Base-by-base conservation (phyloP, 2,797 vertebrate genomes). In the Threskiornis aethiopicus region DNA sequence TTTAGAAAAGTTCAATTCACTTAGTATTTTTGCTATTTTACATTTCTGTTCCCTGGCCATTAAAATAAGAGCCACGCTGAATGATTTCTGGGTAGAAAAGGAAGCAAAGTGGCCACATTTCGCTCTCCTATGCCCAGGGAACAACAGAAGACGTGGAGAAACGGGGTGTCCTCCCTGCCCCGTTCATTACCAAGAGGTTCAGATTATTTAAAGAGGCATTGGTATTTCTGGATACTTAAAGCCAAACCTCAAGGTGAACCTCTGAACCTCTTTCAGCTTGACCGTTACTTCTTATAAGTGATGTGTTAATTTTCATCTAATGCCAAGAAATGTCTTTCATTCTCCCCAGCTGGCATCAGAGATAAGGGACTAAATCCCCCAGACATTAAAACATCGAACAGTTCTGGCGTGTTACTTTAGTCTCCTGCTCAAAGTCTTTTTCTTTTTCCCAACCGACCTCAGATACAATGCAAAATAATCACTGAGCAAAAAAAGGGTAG, bases 281-380 rank as follows among this genome's bases (percentile, higher is more conserved):
- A 80, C 64, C 71, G 47, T 85, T 76, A 13, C 52, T 81, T 81
- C 64, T 80, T 85, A 10, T 13, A 87, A 89, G 9, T 67, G 67
- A 80, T 65, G 81, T 61, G 89, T 92, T 75, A 33, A 87, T 94
- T 96, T 95, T 55, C 20, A 44, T 83, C 52, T 70, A 83, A 49
- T 77, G 42, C 59, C 39, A 64, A 47, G 81, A 49, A 54, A 87
- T 90, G 28, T 37, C 66, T 90, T 91, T 92, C 33, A 54, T 90
- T 95, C 85, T 86, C 14, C 73, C 70, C 75, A 91, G 71, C 93
- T 96, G 96, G 94, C 86, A 51, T 75, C 76, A 70, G 76, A 93
- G 92, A 91, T 84, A 93, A 90, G 81, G 75, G 49, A 65, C 46
- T 81, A 90, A 91, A 93, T 92, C 70, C 82, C 51, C 21, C 71